Evolutionary conservation across 2,113 vertebrate species (phyloP).

Genomic region (Bubo scandiacus): DNA sequence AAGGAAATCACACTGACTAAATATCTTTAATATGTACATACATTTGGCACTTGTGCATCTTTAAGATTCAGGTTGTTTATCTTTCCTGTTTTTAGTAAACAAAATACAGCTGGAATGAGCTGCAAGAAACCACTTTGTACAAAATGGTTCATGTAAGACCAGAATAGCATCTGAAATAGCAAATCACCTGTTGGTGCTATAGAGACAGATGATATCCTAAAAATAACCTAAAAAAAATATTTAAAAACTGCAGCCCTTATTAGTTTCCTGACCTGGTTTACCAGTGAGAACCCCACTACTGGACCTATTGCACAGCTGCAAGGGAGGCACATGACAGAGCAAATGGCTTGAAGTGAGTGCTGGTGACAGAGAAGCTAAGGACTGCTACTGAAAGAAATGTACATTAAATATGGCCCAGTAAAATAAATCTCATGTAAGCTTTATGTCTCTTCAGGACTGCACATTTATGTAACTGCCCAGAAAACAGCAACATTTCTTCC

Average conservation of each 20-base stretch:
- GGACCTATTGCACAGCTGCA: not conserved
- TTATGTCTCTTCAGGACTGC: not conserved
- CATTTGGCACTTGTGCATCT: not conserved
- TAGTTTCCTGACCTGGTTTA: not conserved
- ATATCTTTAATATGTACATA: not conserved
- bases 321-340: not conserved
- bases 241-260: not conserved
- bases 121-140: not conserved
- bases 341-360: not conserved
- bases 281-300: not conserved
- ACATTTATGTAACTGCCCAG: not conserved
- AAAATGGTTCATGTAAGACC: not conserved
- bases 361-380: not conserved
- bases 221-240: not conserved
- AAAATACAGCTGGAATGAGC: not conserved
- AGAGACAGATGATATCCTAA: not conserved
- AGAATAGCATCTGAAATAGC: not conserved
- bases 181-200: not conserved
- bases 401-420: not conserved
- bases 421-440: not conserved
- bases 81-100: not conserved
- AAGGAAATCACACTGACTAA: not conserved
- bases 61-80: not conserved
- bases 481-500: not conserved
- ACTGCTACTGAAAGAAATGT: not conserved